Percentiles rank a stretch among this genome's conserved stretches.
Evolutionary conservation across 2,113 vertebrate species (phyloP).

Genomic region (Equus quagga): DNA sequence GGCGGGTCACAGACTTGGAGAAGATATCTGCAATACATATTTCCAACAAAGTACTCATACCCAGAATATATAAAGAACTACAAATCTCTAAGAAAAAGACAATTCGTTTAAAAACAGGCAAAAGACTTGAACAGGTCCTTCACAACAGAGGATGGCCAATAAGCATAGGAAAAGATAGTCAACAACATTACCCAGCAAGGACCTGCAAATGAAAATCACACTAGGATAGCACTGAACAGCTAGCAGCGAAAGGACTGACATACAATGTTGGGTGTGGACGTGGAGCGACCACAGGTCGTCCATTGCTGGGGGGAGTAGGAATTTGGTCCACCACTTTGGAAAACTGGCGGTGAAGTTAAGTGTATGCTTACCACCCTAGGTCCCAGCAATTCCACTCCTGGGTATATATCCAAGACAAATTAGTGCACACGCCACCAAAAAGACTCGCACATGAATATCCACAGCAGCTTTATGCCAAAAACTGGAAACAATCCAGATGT

Average conservation of each 20-base stretch:
- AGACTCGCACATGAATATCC: constrained; percentile 13
- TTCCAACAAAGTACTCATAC: neutral
- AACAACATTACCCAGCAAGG: neutral
- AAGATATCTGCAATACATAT: neutral
- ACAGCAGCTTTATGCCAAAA: neutral
- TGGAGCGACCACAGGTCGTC: neutral
- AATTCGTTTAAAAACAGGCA: neutral
- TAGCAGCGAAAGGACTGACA: neutral
- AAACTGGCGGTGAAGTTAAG: neutral
- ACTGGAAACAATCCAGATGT: neutral
- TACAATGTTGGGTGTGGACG: neutral
- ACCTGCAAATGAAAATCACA: neutral
- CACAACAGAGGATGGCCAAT: neutral
- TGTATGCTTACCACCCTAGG: neutral
- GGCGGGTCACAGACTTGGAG: neutral
- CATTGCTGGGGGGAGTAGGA: neutral
- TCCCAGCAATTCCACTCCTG: neutral
- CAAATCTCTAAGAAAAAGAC: neutral
- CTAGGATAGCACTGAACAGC: neutral
- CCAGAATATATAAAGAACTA: neutral
- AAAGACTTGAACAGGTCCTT: neutral
- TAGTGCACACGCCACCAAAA: neutral
- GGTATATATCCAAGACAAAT: neutral
- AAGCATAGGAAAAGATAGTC: neutral
- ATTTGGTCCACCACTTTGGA: neutral